A percentile compares a stretch with the other conserved stretches of the same genome.
Evolutionary conservation across 2,888 invertebrate genomes (phyloP).

Genomic region (Cotesia congregata): DNA sequence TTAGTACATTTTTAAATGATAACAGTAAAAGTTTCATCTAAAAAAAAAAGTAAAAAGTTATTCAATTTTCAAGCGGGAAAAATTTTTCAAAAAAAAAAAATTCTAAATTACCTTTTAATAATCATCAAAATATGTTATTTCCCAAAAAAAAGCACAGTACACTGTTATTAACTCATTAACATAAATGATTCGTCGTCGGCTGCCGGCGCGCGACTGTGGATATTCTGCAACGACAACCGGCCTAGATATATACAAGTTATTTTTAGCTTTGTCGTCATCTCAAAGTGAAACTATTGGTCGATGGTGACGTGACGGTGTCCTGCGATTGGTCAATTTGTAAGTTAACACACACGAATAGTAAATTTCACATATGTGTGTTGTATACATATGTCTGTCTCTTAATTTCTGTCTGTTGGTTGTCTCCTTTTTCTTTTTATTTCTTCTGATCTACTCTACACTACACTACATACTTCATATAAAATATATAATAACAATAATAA

Average conservation of each 20-base stretch:
- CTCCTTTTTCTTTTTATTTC: not conserved
- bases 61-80: not conserved
- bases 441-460: not conserved
- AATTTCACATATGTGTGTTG: conserved; percentile 8
- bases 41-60: not conserved
- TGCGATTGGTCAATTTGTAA: conserved; percentile 51
- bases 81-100: not conserved
- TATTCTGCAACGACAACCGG: conserved; percentile 65
- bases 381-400: conserved; percentile 21
- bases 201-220: conserved; percentile 69
- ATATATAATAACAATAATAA: not conserved
- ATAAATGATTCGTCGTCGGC: conserved; percentile 54
- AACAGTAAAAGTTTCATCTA: no score
- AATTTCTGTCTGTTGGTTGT: conserved; percentile 1
- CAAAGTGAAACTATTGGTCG: conserved; percentile 54
- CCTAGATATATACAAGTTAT: conserved; percentile 68
- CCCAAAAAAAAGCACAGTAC: not conserved
- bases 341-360: not conserved
- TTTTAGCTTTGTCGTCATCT: conserved; percentile 66
- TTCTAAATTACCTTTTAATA: not conserved
- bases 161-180: not conserved
- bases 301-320: conserved; percentile 55
- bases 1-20: no score
- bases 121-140: not conserved
- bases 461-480: not conserved